Evolutionary conservation across 2,113 vertebrate species (phyloP).

Genomic region (Leptocoma aspasia): DNA sequence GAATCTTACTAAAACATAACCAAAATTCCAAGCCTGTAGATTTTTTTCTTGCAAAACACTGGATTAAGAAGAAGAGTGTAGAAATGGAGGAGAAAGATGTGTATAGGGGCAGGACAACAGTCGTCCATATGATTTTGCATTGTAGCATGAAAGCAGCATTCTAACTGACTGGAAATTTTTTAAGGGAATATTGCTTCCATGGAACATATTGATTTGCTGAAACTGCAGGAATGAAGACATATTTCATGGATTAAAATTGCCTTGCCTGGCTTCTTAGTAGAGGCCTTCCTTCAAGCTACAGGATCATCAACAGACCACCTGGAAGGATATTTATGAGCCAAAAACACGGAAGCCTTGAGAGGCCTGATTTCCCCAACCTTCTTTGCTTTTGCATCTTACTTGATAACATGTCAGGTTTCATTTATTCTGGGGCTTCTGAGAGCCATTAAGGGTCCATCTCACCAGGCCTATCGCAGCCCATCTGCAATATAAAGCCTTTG

Average conservation of each 20-base stretch:
- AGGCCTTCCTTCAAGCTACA: neutral
- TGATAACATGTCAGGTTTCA: neutral
- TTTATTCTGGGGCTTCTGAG: neutral
- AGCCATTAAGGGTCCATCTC: neutral
- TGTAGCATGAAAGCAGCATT: neutral
- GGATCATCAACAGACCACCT: neutral
- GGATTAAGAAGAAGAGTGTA: neutral
- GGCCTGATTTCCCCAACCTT: neutral
- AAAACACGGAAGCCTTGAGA: neutral
- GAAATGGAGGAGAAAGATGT: neutral
- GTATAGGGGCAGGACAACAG: neutral
- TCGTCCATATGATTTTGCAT: neutral
- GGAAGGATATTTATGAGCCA: neutral
- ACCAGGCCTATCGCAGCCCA: neutral
- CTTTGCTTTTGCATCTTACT: neutral
- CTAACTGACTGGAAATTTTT: neutral
- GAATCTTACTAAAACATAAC: neutral
- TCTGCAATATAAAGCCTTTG: neutral
- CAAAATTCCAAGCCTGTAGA: neutral
- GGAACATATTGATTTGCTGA: neutral
- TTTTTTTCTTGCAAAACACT: neutral
- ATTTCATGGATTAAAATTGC: neutral
- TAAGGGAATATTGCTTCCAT: neutral
- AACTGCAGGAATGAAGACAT: neutral
- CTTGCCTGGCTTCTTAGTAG: neutral